A percentile compares a stretch with the other conserved stretches of the same genome.
phyloP scores from a whole-genome alignment of 1,140 invertebrate genomes.

The Amphibalanus amphitrite region DNA sequence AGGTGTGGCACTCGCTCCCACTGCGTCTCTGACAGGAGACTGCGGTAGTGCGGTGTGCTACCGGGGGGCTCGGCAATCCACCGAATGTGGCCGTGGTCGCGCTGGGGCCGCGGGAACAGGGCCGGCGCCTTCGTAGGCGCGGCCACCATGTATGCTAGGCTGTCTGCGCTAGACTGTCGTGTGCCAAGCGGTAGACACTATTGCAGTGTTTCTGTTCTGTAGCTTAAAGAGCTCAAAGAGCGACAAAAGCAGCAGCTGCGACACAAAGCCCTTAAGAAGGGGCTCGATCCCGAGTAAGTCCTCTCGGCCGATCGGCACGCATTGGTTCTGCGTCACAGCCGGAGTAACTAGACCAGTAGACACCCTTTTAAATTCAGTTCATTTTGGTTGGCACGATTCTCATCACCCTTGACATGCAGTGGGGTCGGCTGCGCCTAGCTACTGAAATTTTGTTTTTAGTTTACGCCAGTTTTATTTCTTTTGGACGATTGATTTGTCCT shows the following conservation, averaged over 20 bases:
- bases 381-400: neutral
- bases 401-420: constrained; percentile 6
- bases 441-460: too few relatives aligned
- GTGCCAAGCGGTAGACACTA: neutral
- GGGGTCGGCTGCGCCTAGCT: too few relatives aligned
- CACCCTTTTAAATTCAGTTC: too few relatives aligned
- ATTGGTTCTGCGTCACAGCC: neutral
- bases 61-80: neutral
- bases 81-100: neutral
- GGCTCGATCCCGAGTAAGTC: constrained; percentile 69
- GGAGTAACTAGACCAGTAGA: neutral
- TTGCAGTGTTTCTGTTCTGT: constrained; percentile 13
- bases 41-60: neutral
- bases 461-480: too few relatives aligned
- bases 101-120: neutral
- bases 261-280: constrained; percentile 89
- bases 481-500: too few relatives aligned
- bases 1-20: neutral
- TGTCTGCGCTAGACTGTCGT: constrained; percentile 3
- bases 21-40: neutral
- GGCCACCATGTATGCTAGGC: neutral
- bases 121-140: neutral
- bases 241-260: constrained; percentile 34
- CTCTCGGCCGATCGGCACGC: neutral
- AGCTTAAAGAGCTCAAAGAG: constrained; percentile 35